Evolutionary conservation across 2,888 invertebrate species (phyloP).

Genomic region (Tenodera sinensis): DNA sequence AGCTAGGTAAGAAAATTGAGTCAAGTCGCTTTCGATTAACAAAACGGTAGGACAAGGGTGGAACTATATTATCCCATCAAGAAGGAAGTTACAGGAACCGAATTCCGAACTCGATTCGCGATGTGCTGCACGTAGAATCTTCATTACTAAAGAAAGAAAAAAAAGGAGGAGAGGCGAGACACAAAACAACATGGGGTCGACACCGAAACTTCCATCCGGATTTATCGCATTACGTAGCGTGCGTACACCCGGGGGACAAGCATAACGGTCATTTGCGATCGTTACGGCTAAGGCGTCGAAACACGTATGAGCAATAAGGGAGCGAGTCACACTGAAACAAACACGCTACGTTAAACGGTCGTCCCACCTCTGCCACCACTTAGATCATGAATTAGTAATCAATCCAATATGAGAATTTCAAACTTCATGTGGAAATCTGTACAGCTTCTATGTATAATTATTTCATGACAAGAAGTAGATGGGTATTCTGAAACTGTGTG

Average conservation of each 20-base stretch:
- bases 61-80: neutral
- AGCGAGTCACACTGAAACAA: neutral
- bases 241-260: neutral
- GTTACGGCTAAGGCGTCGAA: neutral
- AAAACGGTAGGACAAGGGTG: neutral
- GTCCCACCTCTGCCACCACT: too few relatives aligned
- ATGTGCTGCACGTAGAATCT: neutral
- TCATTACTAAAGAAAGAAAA: constrained; percentile 2
- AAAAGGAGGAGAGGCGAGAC: neutral
- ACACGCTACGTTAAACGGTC: neutral
- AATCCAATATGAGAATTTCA: too few relatives aligned
- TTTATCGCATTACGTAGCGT: constrained; percentile 9
- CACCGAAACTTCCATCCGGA: constrained; percentile 8
- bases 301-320: neutral
- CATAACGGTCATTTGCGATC: neutral
- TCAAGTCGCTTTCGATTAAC: neutral
- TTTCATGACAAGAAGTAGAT: too few relatives aligned
- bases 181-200: neutral
- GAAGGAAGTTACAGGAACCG: neutral
- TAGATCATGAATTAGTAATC: too few relatives aligned
- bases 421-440: too few relatives aligned
- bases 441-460: too few relatives aligned
- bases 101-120: neutral
- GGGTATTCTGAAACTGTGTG: too few relatives aligned
- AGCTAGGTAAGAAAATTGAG: neutral